A percentile compares a stretch with the other conserved stretches of the same genome.
phyloP scores from a whole-genome alignment of 1,140 invertebrate genomes.

The Hycleus phaleratus region DNA sequence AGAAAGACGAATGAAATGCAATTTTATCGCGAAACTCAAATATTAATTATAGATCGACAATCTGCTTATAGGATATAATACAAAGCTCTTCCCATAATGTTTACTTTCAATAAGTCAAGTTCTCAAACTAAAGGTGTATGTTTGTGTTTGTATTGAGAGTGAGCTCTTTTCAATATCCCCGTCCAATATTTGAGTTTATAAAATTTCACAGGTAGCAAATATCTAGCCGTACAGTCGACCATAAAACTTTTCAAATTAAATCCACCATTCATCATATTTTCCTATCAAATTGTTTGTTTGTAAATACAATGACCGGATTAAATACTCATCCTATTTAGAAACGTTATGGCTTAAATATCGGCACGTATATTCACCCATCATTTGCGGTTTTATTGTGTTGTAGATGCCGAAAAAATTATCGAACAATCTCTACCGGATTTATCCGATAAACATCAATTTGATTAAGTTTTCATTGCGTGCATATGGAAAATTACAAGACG shows the following conservation, averaged over 20 bases:
- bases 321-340: conserved; percentile 30
- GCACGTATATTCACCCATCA: conserved; percentile 10
- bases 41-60: too few relatives aligned
- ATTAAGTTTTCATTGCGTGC: too few relatives aligned
- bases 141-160: conserved; percentile 10
- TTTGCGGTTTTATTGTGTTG: conserved; percentile 17
- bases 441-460: too few relatives aligned
- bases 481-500: too few relatives aligned
- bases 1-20: too few relatives aligned
- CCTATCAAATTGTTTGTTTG: not conserved
- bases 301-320: conserved; percentile 30
- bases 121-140: conserved; percentile 9
- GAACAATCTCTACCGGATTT: too few relatives aligned
- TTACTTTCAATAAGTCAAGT: conserved; percentile 19
- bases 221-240: not conserved
- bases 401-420: too few relatives aligned
- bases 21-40: too few relatives aligned
- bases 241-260: too few relatives aligned
- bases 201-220: conserved; percentile 18
- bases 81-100: not conserved
- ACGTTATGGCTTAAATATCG: conserved; percentile 14
- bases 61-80: too few relatives aligned
- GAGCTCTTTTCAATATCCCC: not conserved
- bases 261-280: conserved; percentile 1
- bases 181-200: conserved; percentile 20